Percentiles rank a stretch among this genome's conserved stretches.
Evolutionary conservation across 2,113 vertebrate genomes (phyloP).

Genomic region (Pipra filicauda): DNA sequence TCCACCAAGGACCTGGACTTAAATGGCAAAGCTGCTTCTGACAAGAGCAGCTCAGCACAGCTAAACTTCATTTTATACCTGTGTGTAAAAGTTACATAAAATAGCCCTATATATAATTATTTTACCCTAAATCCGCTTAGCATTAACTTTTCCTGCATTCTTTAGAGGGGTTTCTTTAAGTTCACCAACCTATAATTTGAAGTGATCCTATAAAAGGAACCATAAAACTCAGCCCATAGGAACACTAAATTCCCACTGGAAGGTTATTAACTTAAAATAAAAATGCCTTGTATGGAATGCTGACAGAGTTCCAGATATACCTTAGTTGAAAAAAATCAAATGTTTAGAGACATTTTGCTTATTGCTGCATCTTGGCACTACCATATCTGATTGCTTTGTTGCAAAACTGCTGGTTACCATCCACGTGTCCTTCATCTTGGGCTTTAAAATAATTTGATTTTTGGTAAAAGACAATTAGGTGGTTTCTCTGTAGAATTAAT

Average conservation of each 20-base stretch:
- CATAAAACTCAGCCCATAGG: slow-evolving; percentile 71
- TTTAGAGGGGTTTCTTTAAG: slow-evolving; percentile 72
- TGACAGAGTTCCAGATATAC: slow-evolving; percentile 27
- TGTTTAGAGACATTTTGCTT: not conserved
- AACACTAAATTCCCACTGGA: slow-evolving; percentile 67
- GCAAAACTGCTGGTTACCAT: not conserved
- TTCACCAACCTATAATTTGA: slow-evolving; percentile 76
- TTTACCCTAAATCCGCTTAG: slow-evolving; percentile 32
- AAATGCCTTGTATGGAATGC: slow-evolving; percentile 64
- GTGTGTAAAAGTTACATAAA: not conserved
- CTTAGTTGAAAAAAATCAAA: not conserved
- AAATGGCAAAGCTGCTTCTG: not conserved
- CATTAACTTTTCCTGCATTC: slow-evolving; percentile 65
- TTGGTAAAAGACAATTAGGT: not conserved
- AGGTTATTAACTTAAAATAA: slow-evolving; percentile 75
- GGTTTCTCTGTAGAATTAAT: not conserved
- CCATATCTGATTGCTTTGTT: not conserved
- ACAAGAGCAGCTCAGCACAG: not conserved
- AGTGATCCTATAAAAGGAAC: slow-evolving; percentile 70
- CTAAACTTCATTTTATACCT: slow-evolving; percentile 14
- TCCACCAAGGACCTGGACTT: not conserved
- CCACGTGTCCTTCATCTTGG: not conserved
- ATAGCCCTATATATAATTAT: not conserved
- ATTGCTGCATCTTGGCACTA: not conserved
- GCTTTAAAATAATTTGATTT: not conserved